A percentile compares a stretch with the other conserved stretches of the same genome.
Conservation (phyloP, 2,888 invertebrate genomes). For the Pterostichus niger region DNA sequence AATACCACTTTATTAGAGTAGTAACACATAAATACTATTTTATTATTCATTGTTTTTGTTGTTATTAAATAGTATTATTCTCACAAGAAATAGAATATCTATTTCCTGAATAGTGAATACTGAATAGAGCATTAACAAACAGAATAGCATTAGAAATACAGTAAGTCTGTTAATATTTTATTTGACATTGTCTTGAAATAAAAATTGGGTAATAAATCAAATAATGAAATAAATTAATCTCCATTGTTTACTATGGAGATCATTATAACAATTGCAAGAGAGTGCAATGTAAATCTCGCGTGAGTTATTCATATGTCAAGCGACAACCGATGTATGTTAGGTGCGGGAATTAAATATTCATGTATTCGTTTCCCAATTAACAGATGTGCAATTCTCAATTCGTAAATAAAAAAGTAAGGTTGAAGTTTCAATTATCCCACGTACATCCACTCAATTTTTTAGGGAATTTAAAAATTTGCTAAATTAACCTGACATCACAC, state of each 20-base stretch:
- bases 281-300: conserved; percentile 43
- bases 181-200: conserved; percentile 16
- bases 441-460: background rate
- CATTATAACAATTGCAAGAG: conserved; percentile 9
- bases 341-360: conserved; percentile 47
- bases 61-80: too few relatives aligned
- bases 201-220: conserved; percentile 36
- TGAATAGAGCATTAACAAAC: background rate
- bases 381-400: conserved; percentile 42
- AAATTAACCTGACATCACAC: background rate
- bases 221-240: conserved; percentile 25
- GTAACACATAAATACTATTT: too few relatives aligned
- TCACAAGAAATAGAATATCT: too few relatives aligned
- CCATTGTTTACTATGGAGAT: conserved; percentile 40
- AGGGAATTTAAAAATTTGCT: background rate
- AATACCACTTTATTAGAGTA: too few relatives aligned
- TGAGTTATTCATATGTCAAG: conserved; percentile 47
- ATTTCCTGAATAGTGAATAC: too few relatives aligned
- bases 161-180: background rate
- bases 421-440: conserved; percentile 48
- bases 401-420: conserved; percentile 35
- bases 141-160: background rate
- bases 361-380: conserved; percentile 44
- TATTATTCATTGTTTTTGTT: too few relatives aligned
- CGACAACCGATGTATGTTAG: conserved; percentile 15